Evolutionary conservation across 2,888 invertebrate genomes (phyloP).

Genomic region (Anodontia alba): DNA sequence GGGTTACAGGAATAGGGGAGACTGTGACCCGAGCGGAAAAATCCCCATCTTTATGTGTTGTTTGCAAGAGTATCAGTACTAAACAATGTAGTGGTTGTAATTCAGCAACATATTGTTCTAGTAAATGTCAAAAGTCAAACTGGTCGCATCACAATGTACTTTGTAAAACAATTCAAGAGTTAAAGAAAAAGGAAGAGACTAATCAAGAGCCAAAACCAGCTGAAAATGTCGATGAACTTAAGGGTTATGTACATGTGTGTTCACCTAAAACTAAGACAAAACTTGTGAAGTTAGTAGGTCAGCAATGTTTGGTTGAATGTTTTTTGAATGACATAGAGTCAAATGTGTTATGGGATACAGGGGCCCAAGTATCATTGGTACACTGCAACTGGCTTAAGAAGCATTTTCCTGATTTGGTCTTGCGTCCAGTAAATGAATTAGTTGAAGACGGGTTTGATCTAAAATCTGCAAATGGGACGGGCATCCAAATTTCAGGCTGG

Average conservation of each 20-base stretch:
- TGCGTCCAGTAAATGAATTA: slow-evolving; percentile 22
- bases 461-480: slow-evolving; percentile 18
- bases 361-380: slow-evolving; percentile 36
- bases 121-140: neutral
- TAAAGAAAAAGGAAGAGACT: neutral
- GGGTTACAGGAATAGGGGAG: slow-evolving; percentile 22
- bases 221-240: neutral
- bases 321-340: neutral
- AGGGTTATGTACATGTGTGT: neutral
- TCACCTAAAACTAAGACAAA: neutral
- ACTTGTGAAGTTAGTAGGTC: slow-evolving; percentile 23
- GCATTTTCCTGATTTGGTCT: neutral
- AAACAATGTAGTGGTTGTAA: slow-evolving; percentile 8
- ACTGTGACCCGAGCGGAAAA: slow-evolving; percentile 18
- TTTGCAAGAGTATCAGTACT: neutral
- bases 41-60: slow-evolving; percentile 1
- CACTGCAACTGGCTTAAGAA: neutral
- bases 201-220: neutral
- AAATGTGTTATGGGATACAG: slow-evolving; percentile 34
- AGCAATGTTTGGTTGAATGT: slow-evolving; percentile 4
- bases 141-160: neutral
- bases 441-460: neutral
- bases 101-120: neutral
- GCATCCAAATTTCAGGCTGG: slow-evolving; percentile 29
- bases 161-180: neutral